Conservation (phyloP, 2,797 vertebrate species). For the Urosaurus nigricauda region DNA sequence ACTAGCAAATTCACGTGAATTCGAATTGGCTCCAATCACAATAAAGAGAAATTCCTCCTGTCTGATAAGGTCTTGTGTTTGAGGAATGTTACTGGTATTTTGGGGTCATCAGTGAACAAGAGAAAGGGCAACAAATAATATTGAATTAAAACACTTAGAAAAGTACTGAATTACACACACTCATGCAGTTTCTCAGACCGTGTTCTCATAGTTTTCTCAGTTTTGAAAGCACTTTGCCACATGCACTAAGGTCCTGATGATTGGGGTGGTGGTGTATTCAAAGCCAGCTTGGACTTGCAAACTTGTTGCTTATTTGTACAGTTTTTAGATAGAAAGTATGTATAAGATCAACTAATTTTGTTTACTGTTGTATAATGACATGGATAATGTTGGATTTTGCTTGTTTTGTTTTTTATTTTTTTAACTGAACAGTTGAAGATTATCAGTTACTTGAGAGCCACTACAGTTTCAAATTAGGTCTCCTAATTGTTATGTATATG, state of each 20-base stretch:
- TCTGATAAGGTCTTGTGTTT: too few species aligned
- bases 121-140: too few species aligned
- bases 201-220: too few species aligned
- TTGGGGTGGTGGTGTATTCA: background rate
- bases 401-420: background rate
- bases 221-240: background rate
- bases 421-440: background rate
- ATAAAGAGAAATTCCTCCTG: too few species aligned
- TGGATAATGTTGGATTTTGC: background rate
- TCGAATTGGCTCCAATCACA: too few species aligned
- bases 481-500: background rate
- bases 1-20: too few species aligned
- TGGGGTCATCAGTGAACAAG: too few species aligned
- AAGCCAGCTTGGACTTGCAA: background rate
- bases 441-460: accelerated
- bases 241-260: too few species aligned
- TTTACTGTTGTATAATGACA: background rate
- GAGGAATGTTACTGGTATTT: too few species aligned
- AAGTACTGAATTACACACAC: too few species aligned
- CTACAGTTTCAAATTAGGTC: accelerated
- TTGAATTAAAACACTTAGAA: too few species aligned
- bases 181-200: background rate
- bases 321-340: background rate
- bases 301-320: background rate
- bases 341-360: background rate